Evolutionary conservation across 2,888 invertebrate genomes (phyloP).

Genomic region (Pseudococcus longispinus): DNA sequence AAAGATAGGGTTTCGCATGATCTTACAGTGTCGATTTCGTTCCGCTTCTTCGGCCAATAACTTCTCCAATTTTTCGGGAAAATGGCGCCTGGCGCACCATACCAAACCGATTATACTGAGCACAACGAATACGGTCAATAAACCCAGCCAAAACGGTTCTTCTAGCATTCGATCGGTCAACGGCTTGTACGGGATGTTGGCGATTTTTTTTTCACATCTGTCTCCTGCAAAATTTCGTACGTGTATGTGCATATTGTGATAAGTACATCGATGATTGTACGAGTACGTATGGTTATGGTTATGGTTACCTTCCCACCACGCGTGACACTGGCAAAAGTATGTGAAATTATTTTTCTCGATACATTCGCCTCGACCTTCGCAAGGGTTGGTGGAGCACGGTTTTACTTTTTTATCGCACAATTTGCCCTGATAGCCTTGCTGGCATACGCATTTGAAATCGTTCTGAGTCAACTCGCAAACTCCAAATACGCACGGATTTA

Average conservation of each 20-base stretch:
- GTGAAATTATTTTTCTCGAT: conserved; percentile 70
- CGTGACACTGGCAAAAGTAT: conserved; percentile 76
- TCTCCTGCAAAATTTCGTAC: conserved; percentile 62
- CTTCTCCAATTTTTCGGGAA: conserved; percentile 85
- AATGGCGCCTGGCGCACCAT: conserved; percentile 85
- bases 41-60: conserved; percentile 81
- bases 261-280: no score
- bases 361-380: conserved; percentile 78
- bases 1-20: background rate
- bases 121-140: conserved; percentile 83
- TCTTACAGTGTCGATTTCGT: conserved; percentile 71
- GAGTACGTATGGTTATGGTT: no score
- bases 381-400: conserved; percentile 77
- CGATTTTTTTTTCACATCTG: conserved; percentile 74
- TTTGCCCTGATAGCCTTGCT: conserved; percentile 72
- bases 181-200: conserved; percentile 74
- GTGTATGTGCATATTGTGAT: background rate
- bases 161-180: conserved; percentile 82
- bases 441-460: conserved; percentile 71
- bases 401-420: conserved; percentile 73
- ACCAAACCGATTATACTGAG: conserved; percentile 79
- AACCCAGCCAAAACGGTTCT: conserved; percentile 88
- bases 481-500: conserved; percentile 69
- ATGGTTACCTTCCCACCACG: conserved; percentile 74
- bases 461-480: conserved; percentile 64